phyloP scores from a whole-genome alignment of 1,140 invertebrate species.

The Drosophila seguyi region DNA sequence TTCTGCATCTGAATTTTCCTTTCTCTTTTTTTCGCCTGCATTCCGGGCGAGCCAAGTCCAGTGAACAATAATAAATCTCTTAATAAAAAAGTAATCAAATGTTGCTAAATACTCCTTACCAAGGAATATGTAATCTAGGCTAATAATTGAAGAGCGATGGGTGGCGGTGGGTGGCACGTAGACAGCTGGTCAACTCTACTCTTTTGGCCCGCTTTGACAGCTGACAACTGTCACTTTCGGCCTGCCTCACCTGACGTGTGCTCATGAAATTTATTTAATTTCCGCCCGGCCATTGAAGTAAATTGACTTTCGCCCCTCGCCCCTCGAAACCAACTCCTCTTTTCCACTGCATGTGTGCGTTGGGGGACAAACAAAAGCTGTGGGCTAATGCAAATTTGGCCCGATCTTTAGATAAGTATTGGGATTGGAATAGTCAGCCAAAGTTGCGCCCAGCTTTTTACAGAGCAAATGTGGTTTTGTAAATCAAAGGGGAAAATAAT shows the following conservation, averaged over 20 bases:
- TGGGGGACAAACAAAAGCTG: slow-evolving; percentile 27
- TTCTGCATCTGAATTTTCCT: slow-evolving; percentile 2
- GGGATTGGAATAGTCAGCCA: slow-evolving; percentile 34
- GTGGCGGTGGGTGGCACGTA: background rate
- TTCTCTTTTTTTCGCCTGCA: background rate
- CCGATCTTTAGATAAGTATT: slow-evolving; percentile 64
- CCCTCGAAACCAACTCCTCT: slow-evolving; percentile 12
- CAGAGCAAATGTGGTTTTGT: background rate
- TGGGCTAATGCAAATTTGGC: slow-evolving; percentile 51
- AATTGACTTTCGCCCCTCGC: slow-evolving; percentile 47
- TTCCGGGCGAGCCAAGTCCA: background rate
- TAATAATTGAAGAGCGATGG: slow-evolving; percentile 13
- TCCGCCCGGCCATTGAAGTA: slow-evolving; percentile 65
- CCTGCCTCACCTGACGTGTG: slow-evolving; percentile 53
- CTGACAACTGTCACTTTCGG: slow-evolving; percentile 70
- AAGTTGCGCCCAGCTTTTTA: slow-evolving; percentile 13
- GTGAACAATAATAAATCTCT: background rate
- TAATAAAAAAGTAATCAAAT: slow-evolving; percentile 17
- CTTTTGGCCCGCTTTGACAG: slow-evolving; percentile 48
- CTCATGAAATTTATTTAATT: slow-evolving; percentile 76
- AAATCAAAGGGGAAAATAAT: background rate
- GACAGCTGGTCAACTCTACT: slow-evolving; percentile 51
- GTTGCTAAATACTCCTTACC: slow-evolving; percentile 7
- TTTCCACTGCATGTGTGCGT: slow-evolving; percentile 5
- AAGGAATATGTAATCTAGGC: slow-evolving; percentile 4